A percentile compares a stretch with the other conserved stretches of the same genome.
phyloP scores from a whole-genome alignment of 92 coral and sea anemone species.

The Phenganax stokvisi region DNA sequence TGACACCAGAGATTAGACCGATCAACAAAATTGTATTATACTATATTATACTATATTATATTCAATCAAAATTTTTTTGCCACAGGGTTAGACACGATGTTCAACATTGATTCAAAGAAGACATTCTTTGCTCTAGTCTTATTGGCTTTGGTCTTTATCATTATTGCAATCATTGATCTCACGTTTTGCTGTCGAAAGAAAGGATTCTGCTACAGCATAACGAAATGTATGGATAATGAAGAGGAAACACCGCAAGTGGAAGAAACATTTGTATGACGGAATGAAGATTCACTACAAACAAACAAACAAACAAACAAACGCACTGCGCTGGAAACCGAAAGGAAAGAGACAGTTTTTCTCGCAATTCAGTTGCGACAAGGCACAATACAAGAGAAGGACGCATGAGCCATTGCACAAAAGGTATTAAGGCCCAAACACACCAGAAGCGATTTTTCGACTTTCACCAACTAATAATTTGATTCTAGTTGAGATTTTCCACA shows the following conservation, averaged over 20 bases:
- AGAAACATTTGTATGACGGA: too few species aligned
- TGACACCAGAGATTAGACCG: neutral
- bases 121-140: conserved; percentile 18
- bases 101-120: conserved; percentile 23
- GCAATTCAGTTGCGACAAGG: too few species aligned
- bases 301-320: too few species aligned
- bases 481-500: too few species aligned
- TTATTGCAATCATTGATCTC: neutral
- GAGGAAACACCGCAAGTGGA: neutral
- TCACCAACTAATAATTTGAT: too few species aligned
- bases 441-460: too few species aligned
- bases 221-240: neutral
- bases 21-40: neutral
- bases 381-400: too few species aligned
- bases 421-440: too few species aligned
- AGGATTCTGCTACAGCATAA: conserved; percentile 22
- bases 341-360: too few species aligned
- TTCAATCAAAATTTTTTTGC: neutral
- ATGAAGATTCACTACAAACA: too few species aligned
- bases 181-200: conserved; percentile 26
- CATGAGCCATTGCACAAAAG: too few species aligned
- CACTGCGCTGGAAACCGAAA: too few species aligned
- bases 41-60: neutral
- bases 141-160: conserved; percentile 7
- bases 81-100: neutral